A percentile compares a stretch with the other conserved stretches of the same genome.
phyloP scores from a whole-genome alignment of 2,113 vertebrate species.

The Hymenochirus boettgeri region DNA sequence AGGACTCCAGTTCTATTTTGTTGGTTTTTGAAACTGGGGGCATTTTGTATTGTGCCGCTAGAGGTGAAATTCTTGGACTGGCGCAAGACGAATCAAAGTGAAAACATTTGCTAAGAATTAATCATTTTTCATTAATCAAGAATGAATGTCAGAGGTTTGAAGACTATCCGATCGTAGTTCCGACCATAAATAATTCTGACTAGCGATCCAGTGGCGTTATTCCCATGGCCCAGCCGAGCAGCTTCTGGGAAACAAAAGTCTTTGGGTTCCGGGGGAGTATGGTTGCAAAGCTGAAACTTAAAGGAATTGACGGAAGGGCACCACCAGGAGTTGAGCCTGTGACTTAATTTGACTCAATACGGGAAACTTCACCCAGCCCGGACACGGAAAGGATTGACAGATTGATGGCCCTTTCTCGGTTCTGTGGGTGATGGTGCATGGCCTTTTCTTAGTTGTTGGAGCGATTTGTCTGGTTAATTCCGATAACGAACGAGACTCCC shows the following conservation, averaged over 20 bases:
- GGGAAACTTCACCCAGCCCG: neutral
- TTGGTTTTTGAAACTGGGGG: too few species aligned
- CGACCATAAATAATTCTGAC: neutral
- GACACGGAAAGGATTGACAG: slow-evolving; percentile 35
- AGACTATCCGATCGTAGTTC: neutral
- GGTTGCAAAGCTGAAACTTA: too few species aligned
- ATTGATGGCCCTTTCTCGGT: slow-evolving; percentile 48
- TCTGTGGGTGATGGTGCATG: slow-evolving; percentile 42
- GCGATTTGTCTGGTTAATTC: slow-evolving; percentile 36
- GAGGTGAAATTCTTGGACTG: too few species aligned
- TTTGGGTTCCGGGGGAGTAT: too few species aligned
- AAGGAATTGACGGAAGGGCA: too few species aligned
- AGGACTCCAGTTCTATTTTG: too few species aligned
- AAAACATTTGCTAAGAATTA: slow-evolving; percentile 1
- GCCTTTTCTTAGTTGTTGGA: slow-evolving; percentile 41
- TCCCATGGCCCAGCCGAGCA: too few species aligned
- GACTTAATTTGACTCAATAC: too few species aligned
- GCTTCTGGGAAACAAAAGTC: too few species aligned
- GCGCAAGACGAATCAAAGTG: too few species aligned
- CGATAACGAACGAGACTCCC: slow-evolving; percentile 33
- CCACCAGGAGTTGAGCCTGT: neutral
- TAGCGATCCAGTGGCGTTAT: neutral
- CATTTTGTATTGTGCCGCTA: too few species aligned
- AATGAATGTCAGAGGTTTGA: neutral
- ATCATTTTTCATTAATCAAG: neutral